These are phyloP conservation scores for Pentalonia nigronervosa DNA, from an alignment of 1,140 invertebrate species.

Conservation along the genomic window DNA sequence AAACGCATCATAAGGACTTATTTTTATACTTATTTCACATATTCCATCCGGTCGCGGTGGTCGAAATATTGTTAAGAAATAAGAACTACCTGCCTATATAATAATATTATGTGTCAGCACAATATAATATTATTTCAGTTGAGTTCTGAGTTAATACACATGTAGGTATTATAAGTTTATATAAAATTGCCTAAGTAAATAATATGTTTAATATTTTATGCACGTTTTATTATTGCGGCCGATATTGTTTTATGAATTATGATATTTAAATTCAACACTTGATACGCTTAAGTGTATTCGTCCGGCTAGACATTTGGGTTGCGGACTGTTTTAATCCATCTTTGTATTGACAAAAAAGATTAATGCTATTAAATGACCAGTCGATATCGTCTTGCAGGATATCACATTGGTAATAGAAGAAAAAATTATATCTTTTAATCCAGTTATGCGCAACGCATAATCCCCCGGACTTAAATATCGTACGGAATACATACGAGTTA, in stretches of 20 bases:
- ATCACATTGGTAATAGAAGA: constrained; percentile 17
- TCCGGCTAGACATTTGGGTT: constrained; percentile 29
- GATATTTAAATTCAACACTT: constrained; percentile 20
- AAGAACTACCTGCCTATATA: background rate
- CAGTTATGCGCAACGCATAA: constrained; percentile 36
- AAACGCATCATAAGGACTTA: background rate
- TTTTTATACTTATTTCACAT: background rate
- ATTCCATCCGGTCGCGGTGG: constrained; percentile 11
- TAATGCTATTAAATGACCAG: constrained; percentile 54
- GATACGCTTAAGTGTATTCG: constrained; percentile 44
- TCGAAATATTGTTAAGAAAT: background rate
- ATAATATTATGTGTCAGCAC: background rate
- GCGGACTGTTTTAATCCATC: constrained; percentile 32
- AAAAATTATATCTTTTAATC: constrained; percentile 55
- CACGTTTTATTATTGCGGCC: background rate
- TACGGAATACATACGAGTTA: constrained; percentile 35
- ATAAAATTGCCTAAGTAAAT: background rate
- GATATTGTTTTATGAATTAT: background rate
- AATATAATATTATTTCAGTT: background rate
- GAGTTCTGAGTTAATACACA: background rate
- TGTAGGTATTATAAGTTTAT: background rate
- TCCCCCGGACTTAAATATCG: constrained; percentile 35
- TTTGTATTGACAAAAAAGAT: constrained; percentile 57
- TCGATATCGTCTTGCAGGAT: constrained; percentile 56
- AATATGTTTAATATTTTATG: constrained; percentile 1